Base-by-base conservation (phyloP, 2,797 vertebrate genomes). In the Cygnus olor region DNA sequence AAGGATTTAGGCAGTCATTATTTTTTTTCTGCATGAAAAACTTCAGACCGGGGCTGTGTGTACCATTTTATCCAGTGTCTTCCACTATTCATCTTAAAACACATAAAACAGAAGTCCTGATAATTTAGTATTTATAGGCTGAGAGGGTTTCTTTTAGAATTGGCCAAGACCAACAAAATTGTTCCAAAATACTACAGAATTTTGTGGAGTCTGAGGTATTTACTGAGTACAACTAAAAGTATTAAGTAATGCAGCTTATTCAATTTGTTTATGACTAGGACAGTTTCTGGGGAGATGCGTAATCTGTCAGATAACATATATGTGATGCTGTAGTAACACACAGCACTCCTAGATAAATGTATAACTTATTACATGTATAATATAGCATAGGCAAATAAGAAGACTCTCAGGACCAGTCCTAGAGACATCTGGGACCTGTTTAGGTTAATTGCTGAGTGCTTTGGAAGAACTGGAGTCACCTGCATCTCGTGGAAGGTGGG, bases 401-500 rank as follows among this genome's bases (percentile, higher is more conserved):
- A 76, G 6, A 10, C 6, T 17, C 9, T 47, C 49, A 4, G 5
- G 10, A 18, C 24, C 27, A 38, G n/a, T 17, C 57, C 20, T 12
- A 40, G 56, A 40, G 5, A 6, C 44, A 95, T 45, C 28, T 90
- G 80, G 17, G 34, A 13, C 9, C 18, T 3, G 5, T 68, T 34
- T 32, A 71, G 27, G 13, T 9, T 74, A 38, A 57, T 51, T 87
- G 9, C 24, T 72, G 60, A 4, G 34, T 36, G 16, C 60, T 22
- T 11, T 49, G 18, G 72, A 49, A 61, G 14, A 80, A 79, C 6
- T 88, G 36, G 5, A 6, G 5, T 49, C 44, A 65, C 53, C 79
- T 68, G n/a, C 4, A 34, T 2, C 8, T n/a, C 0, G 0, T 17
- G 21, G 18, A 60, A 47, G 2, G 30, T 20, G 42, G 32, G 28